Evolutionary conservation across 2,888 invertebrate genomes (phyloP), one percentile per base, ranked within the genome.

Genomic region (Ochropleura leucogaster): DNA sequence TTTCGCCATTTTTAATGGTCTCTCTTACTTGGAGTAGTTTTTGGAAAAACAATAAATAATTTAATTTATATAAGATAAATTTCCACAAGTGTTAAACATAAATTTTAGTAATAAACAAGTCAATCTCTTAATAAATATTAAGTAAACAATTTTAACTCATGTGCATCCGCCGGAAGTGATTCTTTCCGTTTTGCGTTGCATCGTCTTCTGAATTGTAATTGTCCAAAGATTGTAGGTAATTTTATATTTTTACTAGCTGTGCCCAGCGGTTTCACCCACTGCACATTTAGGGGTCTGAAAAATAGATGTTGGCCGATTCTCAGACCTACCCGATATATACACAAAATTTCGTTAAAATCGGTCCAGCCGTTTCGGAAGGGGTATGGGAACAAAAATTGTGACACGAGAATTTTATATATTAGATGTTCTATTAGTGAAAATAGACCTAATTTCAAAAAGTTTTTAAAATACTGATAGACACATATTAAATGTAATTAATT

Each of bases 131-230:
- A 66, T 51, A 1, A 70, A 0, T 1, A 63, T 64, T 51, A 1
- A 70, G 59, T 46, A 47, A 55, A 10, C 0, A 49, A 44, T 53
- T 40, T 65, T 16, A 42, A 8, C 40, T 55, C 44, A 40, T 64
- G 53, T 42, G 49, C 68, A 67, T 85, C 85, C 85, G 85, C 72
- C 83, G 77, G 81, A 85, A 47, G 49, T 30, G 18, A 51, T 46
- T 3, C 12, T 47, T 60, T 59, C 53, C 59, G 44, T 82, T 72
- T 69, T 63, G 18, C 18, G 46, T 18, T 30, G 40, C n/a, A 30
- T 20, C 3, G 3, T 14, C 12, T 9, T 12, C 0, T 6, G 12
- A 42, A 42, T 63, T 14, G 0, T 14, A 46, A 40, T 40, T 57
- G 47, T 53, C 2, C 16, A 51, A 64, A 73, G 0, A 40, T 47